Evolutionary conservation across 2,888 invertebrate genomes (phyloP).

Genomic region (Aricia artaxerxes): DNA sequence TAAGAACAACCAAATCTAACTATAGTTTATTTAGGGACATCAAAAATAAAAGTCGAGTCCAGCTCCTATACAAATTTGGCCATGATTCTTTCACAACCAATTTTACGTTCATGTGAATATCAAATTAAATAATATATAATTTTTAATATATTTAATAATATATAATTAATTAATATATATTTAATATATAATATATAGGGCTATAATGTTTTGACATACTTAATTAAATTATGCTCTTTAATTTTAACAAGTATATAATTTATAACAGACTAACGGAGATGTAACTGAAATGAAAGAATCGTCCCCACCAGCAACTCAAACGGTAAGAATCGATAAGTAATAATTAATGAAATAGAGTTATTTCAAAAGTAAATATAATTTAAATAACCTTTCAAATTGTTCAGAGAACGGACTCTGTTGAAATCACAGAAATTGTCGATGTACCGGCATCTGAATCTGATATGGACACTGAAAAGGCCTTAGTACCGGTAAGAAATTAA

Average conservation of each 20-base stretch:
- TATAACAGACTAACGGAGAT: neutral
- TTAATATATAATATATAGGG: no score
- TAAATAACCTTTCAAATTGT: neutral
- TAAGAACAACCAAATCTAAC: no score
- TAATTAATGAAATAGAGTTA: neutral
- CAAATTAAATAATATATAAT: no score
- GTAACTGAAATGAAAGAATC: constrained; percentile 5
- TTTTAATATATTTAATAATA: no score
- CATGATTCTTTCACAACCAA: no score
- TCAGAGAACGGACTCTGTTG: neutral
- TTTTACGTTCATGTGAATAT: no score
- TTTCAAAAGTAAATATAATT: neutral
- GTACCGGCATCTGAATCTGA: neutral
- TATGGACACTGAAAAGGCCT: neutral
- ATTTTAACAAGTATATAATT: neutral
- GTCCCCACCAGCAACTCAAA: neutral
- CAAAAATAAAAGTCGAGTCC: no score
- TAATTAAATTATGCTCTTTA: neutral
- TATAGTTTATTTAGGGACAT: no score
- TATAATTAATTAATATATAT: no score
- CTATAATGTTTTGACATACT: no score
- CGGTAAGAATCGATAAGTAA: constrained; percentile 8
- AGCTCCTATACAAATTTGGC: no score
- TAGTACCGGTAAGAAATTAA: neutral
- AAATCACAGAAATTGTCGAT: constrained; percentile 12